Conservation (phyloP, 1,140 invertebrate genomes). For the Colletes latitarsis region DNA sequence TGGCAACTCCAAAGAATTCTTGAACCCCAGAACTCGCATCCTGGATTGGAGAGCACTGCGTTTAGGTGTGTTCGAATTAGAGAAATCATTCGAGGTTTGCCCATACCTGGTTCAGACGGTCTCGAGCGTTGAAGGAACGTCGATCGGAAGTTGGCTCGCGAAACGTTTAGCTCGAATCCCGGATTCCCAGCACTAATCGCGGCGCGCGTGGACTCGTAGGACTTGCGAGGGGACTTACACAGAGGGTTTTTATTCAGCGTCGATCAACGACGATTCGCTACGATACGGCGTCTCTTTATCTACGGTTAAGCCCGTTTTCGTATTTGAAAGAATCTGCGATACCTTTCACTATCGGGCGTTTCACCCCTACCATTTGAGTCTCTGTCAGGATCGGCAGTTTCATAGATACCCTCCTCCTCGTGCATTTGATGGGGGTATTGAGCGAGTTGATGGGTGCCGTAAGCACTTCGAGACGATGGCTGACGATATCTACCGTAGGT, state of each 20-base stretch:
- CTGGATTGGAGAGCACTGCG: too few species aligned
- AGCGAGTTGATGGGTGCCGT: slow-evolving; percentile 80
- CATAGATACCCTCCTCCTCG: slow-evolving; percentile 92
- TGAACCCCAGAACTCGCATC: too few species aligned
- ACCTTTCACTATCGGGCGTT: slow-evolving; percentile 93
- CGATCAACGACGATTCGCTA: slow-evolving; percentile 22
- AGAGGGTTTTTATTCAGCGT: slow-evolving; percentile 17
- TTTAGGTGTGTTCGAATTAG: too few species aligned
- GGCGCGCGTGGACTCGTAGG: background rate
- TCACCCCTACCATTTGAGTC: slow-evolving; percentile 84
- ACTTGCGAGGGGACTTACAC: slow-evolving; percentile 29
- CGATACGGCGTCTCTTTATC: slow-evolving; percentile 15
- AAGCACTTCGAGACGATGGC: slow-evolving; percentile 85
- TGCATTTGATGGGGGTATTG: slow-evolving; percentile 83
- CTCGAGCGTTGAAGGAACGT: too few species aligned
- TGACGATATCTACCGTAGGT: slow-evolving; percentile 91
- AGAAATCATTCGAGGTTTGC: too few species aligned
- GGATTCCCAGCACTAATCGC: slow-evolving; percentile 10
- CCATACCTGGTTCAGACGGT: too few species aligned
- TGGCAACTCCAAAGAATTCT: too few species aligned
- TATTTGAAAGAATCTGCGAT: slow-evolving; percentile 74
- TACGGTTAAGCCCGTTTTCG: slow-evolving; percentile 49
- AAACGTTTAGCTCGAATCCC: too few species aligned
- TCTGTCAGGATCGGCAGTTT: slow-evolving; percentile 90
- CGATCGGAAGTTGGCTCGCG: too few species aligned